phyloP scores from a whole-genome alignment of 2,797 vertebrate species.

The Babyrousa celebensis region DNA sequence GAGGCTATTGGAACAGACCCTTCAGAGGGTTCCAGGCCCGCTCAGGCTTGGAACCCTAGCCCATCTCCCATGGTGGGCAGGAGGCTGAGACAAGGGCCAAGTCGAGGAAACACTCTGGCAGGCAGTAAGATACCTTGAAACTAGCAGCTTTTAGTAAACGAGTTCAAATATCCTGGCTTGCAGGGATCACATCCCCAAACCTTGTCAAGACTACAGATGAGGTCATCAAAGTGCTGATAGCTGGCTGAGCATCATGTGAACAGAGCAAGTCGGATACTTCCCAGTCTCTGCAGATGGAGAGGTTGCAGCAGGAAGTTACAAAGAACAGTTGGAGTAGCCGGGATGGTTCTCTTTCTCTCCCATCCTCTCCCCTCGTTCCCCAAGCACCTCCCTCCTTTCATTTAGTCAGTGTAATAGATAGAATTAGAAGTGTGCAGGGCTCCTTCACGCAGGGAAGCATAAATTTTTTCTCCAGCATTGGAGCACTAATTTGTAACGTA shows the following conservation, averaged over 20 bases:
- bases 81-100: rapidly evolving
- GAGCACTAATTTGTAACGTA: conserved; percentile 54
- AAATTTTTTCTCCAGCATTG: neutral
- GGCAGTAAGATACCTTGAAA: neutral
- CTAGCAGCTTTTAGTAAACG: neutral
- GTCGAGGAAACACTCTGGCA: neutral
- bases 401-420: conserved; percentile 21
- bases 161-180: neutral
- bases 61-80: neutral
- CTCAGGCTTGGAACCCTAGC: neutral
- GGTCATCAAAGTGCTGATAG: neutral
- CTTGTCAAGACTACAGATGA: neutral
- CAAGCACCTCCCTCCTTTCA: neutral
- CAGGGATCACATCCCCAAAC: neutral
- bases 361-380: neutral
- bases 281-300: conserved; percentile 39
- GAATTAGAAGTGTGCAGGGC: neutral
- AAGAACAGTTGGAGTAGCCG: neutral
- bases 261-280: neutral
- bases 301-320: neutral
- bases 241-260: neutral
- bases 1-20: neutral
- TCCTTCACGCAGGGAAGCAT: neutral
- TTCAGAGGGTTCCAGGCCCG: rapidly evolving
- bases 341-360: conserved; percentile 28